These are phyloP conservation scores for Carassius auratus DNA, from an alignment of 2,113 vertebrate genomes.

Conservation along the genomic window DNA sequence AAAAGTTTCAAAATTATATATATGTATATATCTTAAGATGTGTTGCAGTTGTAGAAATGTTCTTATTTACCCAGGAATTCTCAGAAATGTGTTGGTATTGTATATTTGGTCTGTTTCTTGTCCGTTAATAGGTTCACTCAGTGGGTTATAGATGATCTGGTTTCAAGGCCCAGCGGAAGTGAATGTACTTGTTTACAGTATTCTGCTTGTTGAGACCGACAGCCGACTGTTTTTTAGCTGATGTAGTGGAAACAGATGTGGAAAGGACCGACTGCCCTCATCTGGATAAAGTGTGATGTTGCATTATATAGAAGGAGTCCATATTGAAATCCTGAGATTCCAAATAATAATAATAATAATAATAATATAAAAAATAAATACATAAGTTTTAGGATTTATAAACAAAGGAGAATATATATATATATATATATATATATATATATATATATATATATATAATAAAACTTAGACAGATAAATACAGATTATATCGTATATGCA, in stretches of 20 bases:
- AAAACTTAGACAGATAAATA: too few relatives aligned
- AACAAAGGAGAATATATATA: too few relatives aligned
- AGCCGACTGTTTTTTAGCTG: not conserved
- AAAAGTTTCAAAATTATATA: too few relatives aligned
- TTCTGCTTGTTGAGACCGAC: not conserved
- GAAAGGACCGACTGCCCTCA: conserved; percentile 4
- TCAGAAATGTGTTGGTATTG: not conserved
- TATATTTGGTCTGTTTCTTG: not conserved
- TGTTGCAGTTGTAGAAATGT: too few relatives aligned
- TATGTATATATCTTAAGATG: too few relatives aligned
- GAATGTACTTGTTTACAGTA: not conserved
- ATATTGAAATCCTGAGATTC: not conserved
- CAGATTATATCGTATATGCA: too few relatives aligned
- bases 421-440: too few relatives aligned
- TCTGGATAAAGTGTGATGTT: conserved; percentile 13
- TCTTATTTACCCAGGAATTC: too few relatives aligned
- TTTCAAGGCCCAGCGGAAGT: not conserved
- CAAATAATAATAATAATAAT: too few relatives aligned
- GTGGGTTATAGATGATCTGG: not conserved
- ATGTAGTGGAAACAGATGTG: not conserved
- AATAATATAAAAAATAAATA: too few relatives aligned
- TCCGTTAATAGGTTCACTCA: not conserved
- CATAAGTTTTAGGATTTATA: too few relatives aligned
- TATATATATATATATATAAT: too few relatives aligned
- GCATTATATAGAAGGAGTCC: not conserved